Evolutionary conservation across 2,113 vertebrate genomes (phyloP).

Genomic region (Bolborhynchus lineola): DNA sequence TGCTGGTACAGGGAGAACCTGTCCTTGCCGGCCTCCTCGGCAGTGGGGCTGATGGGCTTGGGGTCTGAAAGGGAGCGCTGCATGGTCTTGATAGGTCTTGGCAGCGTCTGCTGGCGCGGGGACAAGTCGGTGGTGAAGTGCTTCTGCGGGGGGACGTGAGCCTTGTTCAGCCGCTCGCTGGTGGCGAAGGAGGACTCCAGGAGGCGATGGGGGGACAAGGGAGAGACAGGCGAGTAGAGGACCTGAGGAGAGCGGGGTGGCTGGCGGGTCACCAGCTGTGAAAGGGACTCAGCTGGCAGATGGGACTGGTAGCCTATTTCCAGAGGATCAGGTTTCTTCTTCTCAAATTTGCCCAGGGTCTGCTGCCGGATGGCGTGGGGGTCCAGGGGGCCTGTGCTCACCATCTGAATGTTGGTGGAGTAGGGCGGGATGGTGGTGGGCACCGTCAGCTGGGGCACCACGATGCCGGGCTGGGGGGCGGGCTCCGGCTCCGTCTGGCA

Average conservation of each 20-base stretch:
- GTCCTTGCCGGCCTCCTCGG: constrained; percentile 90
- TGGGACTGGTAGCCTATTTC: constrained; percentile 95
- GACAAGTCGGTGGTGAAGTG: constrained; percentile 87
- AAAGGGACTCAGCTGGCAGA: constrained; percentile 84
- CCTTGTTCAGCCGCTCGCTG: constrained; percentile 95
- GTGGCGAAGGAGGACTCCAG: constrained; percentile 92
- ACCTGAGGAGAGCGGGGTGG: constrained; percentile 97
- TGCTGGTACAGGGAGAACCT: constrained; percentile 94
- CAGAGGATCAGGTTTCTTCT: constrained; percentile 93
- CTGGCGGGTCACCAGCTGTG: constrained; percentile 87
- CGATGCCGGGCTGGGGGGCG: constrained; percentile 82
- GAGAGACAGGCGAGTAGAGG: constrained; percentile 96
- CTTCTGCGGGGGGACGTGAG: constrained; percentile 96
- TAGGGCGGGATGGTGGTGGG: constrained; percentile 92
- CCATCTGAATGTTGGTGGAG: constrained; percentile 89
- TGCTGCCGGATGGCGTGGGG: constrained; percentile 76
- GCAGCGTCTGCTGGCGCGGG: constrained; percentile 90
- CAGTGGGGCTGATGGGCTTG: constrained; percentile 97
- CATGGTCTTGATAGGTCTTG: constrained; percentile 95
- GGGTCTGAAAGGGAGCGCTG: constrained; percentile 97
- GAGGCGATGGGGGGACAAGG: constrained; percentile 93
- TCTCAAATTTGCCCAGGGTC: constrained; percentile 87
- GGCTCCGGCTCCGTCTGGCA: constrained; percentile 94
- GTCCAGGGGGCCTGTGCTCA: constrained; percentile 83
- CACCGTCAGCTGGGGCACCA: constrained; percentile 86